These are phyloP conservation scores for Periparus ater DNA, from an alignment of 2,797 vertebrate species.

Conservation along the genomic window DNA sequence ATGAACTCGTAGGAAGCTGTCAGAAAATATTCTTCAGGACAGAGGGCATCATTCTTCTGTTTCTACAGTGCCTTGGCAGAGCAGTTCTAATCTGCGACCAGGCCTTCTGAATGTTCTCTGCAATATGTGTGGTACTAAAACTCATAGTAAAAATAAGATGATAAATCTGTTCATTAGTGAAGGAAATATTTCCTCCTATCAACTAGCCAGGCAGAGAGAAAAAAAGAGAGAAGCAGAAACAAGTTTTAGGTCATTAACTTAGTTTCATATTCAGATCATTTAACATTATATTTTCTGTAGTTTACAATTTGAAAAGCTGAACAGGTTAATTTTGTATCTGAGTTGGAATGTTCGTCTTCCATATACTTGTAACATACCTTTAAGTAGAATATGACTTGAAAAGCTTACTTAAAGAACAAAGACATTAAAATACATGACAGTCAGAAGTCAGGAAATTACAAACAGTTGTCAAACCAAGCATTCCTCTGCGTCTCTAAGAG, in stretches of 20 bases:
- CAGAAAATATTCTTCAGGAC: not conserved
- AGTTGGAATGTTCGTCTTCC: not conserved
- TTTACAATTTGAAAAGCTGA: not conserved
- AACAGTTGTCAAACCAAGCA: not conserved
- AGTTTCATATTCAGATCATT: not conserved
- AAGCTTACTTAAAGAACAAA: not conserved
- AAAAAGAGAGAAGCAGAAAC: not conserved
- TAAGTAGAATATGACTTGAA: not conserved
- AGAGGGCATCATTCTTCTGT: not conserved
- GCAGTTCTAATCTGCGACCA: not conserved
- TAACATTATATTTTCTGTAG: not conserved
- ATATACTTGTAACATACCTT: not conserved
- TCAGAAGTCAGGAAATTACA: not conserved
- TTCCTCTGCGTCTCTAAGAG: not conserved
- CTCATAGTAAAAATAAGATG: not conserved
- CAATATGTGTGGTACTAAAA: not conserved
- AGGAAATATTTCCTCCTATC: not conserved
- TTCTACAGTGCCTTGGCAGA: not conserved
- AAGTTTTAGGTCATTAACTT: not conserved
- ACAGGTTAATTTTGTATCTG: not conserved
- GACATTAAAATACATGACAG: not conserved
- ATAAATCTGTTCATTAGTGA: conserved; percentile 5
- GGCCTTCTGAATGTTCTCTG: not conserved
- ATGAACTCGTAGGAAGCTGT: not conserved
- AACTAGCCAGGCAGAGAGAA: not conserved